A percentile compares a stretch with the other conserved stretches of the same genome.
These are phyloP conservation scores for Serranus cabrilla DNA, from an alignment of 2,797 vertebrate genomes.

Conservation along the genomic window DNA sequence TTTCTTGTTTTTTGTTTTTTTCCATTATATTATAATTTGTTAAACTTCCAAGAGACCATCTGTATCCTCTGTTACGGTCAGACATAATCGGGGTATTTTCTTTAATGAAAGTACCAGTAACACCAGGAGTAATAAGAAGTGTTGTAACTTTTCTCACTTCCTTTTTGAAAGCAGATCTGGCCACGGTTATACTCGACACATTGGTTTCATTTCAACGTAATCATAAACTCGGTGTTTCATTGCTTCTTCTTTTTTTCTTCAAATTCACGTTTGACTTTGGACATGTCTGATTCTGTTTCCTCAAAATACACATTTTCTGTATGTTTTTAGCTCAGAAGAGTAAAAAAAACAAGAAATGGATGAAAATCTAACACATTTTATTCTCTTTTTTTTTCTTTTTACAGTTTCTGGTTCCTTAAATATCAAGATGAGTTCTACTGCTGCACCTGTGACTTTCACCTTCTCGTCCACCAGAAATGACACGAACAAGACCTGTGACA, in stretches of 20 bases:
- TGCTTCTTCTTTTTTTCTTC: neutral
- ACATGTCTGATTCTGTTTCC: neutral
- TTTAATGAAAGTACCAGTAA: neutral
- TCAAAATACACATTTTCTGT: neutral
- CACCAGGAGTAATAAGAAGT: neutral
- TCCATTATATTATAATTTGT: neutral
- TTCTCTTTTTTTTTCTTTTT: constrained; percentile 6
- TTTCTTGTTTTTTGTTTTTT: neutral
- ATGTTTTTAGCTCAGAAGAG: neutral
- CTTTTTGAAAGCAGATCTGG: constrained; percentile 43
- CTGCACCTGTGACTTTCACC: neutral
- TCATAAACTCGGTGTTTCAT: neutral
- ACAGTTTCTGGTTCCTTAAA: constrained; percentile 42
- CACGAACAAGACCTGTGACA: constrained; percentile 76
- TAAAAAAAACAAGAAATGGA: no score
- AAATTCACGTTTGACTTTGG: neutral
- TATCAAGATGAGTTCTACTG: constrained; percentile 47
- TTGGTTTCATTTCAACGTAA: constrained; percentile 52
- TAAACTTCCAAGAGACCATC: neutral
- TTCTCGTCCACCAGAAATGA: constrained; percentile 7
- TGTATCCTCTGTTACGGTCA: neutral
- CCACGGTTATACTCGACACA: neutral
- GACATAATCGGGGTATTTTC: neutral
- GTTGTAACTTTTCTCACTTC: constrained; percentile 44
- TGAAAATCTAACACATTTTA: neutral